These are phyloP conservation scores for Trisateles emortualis DNA, from an alignment of 2,888 invertebrate genomes.

Conservation along the genomic window DNA sequence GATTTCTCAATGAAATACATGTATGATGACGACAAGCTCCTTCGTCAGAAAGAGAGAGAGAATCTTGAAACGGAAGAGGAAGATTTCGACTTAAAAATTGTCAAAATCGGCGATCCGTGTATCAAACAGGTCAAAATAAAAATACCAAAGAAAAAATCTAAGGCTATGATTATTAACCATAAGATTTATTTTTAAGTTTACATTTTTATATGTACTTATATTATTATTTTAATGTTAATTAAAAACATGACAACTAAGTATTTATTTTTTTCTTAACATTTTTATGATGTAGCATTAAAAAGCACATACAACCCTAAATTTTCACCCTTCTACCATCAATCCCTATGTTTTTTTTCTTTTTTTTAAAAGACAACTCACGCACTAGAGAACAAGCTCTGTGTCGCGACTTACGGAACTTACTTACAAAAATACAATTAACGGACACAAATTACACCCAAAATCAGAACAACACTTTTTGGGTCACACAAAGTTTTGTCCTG, in stretches of 20 bases:
- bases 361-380: too few relatives aligned
- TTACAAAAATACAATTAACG: too few relatives aligned
- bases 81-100: constrained; percentile 27
- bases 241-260: neutral
- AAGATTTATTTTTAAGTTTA: constrained; percentile 77
- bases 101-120: constrained; percentile 32
- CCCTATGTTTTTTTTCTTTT: too few relatives aligned
- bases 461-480: too few relatives aligned
- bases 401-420: too few relatives aligned
- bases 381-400: too few relatives aligned
- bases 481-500: too few relatives aligned
- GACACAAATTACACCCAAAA: too few relatives aligned
- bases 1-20: constrained; percentile 76
- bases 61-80: constrained; percentile 12
- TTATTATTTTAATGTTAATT: neutral
- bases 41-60: constrained; percentile 35
- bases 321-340: too few relatives aligned
- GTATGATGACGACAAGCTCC: constrained; percentile 51
- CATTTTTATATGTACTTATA: neutral
- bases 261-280: neutral
- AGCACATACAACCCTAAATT: too few relatives aligned
- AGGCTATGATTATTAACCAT: constrained; percentile 82
- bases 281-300: too few relatives aligned
- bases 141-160: constrained; percentile 65
- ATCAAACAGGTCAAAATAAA: constrained; percentile 54